phyloP scores from a whole-genome alignment of 2,113 vertebrate genomes.

The Sinocyclocheilus maitianheensis region DNA sequence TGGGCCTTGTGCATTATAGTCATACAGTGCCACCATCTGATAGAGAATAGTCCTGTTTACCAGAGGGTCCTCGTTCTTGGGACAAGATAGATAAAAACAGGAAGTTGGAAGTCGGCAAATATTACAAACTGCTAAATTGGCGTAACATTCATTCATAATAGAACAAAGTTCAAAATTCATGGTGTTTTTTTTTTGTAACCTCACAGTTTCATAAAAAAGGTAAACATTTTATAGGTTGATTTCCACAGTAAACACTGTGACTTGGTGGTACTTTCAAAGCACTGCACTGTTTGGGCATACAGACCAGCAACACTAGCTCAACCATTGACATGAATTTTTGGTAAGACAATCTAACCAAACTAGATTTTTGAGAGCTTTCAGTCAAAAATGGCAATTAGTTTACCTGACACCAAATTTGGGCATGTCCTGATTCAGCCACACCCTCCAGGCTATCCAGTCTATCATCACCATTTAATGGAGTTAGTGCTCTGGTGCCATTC shows the following conservation, averaged over 20 bases:
- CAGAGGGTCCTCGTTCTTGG: conserved; percentile 72
- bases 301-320: background rate
- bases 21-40: conserved; percentile 83
- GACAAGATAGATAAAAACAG: too few species aligned
- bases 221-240: background rate
- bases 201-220: background rate
- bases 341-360: background rate
- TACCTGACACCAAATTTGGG: conserved; percentile 86
- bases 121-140: background rate
- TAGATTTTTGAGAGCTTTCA: background rate
- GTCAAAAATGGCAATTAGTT: background rate
- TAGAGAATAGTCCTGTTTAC: conserved; percentile 77
- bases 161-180: background rate
- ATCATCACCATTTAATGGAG: conserved; percentile 66
- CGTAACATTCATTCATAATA: background rate
- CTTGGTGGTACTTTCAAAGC: background rate
- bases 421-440: conserved; percentile 63
- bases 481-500: conserved; percentile 66
- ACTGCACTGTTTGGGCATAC: background rate
- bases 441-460: conserved; percentile 69
- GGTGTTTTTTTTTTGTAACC: background rate
- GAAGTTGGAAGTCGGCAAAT: background rate
- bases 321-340: background rate
- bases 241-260: background rate
- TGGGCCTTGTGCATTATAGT: conserved; percentile 76